Evolutionary conservation across 2,113 vertebrate species (phyloP).

Genomic region (Eurystomus gularis): DNA sequence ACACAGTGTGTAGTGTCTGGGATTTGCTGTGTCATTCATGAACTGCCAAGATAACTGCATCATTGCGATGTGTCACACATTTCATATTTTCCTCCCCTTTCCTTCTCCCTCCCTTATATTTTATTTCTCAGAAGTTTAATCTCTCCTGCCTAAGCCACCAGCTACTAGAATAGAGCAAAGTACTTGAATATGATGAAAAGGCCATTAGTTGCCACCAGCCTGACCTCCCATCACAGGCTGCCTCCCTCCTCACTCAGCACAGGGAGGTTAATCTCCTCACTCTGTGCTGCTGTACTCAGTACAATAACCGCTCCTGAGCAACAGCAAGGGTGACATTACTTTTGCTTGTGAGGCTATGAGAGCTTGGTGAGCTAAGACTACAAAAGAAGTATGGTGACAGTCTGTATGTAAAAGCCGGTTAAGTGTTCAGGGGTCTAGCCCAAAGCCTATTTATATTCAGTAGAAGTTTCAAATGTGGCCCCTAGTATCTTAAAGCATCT

Average conservation of each 20-base stretch:
- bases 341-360: neutral
- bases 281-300: neutral
- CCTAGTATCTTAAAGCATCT: neutral
- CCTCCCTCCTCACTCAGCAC: neutral
- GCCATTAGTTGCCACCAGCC: neutral
- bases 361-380: neutral
- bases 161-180: neutral
- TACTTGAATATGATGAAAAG: neutral
- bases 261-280: neutral
- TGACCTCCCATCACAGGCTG: neutral
- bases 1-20: neutral
- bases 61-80: neutral
- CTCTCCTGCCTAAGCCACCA: neutral
- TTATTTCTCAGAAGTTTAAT: slow-evolving; percentile 30
- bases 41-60: slow-evolving; percentile 22
- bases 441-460: neutral
- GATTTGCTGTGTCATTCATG: slow-evolving; percentile 32
- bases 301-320: neutral
- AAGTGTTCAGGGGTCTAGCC: neutral
- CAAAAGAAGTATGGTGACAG: neutral
- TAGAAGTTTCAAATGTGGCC: neutral
- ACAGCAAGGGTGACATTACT: neutral
- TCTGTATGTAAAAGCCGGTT: neutral
- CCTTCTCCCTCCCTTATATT: neutral
- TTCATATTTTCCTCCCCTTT: neutral